These are phyloP conservation scores for Spodoptera frugiperda DNA, from an alignment of 1,140 invertebrate species.

Conservation along the genomic window DNA sequence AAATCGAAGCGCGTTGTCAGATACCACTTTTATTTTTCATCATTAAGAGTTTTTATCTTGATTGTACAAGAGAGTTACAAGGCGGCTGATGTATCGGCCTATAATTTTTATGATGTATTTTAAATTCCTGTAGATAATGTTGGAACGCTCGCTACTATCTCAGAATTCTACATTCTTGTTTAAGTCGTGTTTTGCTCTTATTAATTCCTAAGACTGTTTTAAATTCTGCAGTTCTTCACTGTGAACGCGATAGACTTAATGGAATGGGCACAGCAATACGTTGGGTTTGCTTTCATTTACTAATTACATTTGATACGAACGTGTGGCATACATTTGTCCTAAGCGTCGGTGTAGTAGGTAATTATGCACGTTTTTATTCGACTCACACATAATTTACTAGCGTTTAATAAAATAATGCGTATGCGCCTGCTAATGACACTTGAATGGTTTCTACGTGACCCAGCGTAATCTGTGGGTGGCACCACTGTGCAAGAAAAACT, in stretches of 20 bases:
- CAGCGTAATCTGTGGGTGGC: conserved; percentile 7
- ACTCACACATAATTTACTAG: conserved; percentile 52
- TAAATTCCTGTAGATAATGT: conserved; percentile 30
- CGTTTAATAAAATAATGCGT: conserved; percentile 56
- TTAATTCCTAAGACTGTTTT: conserved; percentile 5
- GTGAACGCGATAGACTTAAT: background rate
- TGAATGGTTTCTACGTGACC: conserved; percentile 55
- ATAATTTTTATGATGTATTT: conserved; percentile 39
- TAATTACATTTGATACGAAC: conserved; percentile 31
- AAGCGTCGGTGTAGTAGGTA: conserved; percentile 10
- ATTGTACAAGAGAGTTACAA: conserved; percentile 39
- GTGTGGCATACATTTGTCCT: conserved; percentile 33
- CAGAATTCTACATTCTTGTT: conserved; percentile 18
- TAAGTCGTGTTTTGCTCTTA: conserved; percentile 21
- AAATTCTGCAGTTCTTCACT: conserved; percentile 8
- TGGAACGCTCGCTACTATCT: conserved; percentile 21
- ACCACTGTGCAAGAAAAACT: background rate
- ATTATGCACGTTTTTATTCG: conserved; percentile 33
- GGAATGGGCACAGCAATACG: conserved; percentile 16
- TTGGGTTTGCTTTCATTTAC: conserved; percentile 33
- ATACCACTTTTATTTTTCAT: conserved; percentile 29
- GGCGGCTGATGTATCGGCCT: conserved; percentile 37
- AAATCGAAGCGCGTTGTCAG: conserved; percentile 45
- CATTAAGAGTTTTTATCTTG: conserved; percentile 39
- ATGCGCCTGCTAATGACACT: conserved; percentile 53